A percentile compares a stretch with the other conserved stretches of the same genome.
phyloP scores from a whole-genome alignment of 2,888 invertebrate species.

The Limnephilus rhombicus region DNA sequence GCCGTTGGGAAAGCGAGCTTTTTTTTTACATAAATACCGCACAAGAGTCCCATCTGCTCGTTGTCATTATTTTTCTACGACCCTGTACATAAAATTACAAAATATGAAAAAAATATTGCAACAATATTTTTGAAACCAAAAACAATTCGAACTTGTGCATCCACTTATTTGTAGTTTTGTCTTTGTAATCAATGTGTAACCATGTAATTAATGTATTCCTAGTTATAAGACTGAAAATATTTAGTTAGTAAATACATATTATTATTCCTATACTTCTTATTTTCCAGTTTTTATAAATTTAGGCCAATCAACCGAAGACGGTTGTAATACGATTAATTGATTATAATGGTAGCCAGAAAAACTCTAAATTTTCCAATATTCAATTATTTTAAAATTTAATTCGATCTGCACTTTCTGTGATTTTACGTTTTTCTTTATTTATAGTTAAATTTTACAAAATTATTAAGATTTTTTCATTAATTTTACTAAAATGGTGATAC shows the following conservation, averaged over 20 bases:
- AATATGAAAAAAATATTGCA: background rate
- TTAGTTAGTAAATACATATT: background rate
- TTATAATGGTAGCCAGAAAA: background rate
- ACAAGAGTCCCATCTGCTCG: no score
- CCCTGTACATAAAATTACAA: no score
- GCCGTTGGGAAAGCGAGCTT: no score
- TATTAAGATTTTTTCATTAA: background rate
- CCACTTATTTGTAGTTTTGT: background rate
- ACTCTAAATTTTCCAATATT: background rate
- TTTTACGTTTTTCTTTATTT: background rate
- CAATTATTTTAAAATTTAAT: background rate
- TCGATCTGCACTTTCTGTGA: background rate
- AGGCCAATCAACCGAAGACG: background rate
- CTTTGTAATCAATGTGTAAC: background rate
- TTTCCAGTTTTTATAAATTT: background rate
- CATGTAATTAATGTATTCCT: background rate
- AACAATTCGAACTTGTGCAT: background rate
- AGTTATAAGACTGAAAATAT: constrained; percentile 24
- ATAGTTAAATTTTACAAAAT: background rate
- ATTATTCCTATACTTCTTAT: background rate
- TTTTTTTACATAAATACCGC: no score
- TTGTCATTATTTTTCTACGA: no score
- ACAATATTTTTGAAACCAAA: background rate
- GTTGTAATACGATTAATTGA: background rate
- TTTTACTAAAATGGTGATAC: background rate